Base-by-base conservation (phyloP, 2,888 invertebrate species). In the Pogonocherus hispidulus region DNA sequence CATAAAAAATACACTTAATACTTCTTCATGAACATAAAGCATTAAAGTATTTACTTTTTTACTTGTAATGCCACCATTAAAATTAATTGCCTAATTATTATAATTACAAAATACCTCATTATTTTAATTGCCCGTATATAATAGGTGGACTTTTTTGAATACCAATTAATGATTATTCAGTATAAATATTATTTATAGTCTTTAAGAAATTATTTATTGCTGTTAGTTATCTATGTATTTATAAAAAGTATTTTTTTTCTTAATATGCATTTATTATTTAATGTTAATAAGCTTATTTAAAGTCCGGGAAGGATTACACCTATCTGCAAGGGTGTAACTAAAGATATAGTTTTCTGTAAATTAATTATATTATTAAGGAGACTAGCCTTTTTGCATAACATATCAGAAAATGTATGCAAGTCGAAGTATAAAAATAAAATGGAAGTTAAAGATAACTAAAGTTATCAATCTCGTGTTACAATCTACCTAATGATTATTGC, bases 41-140 rank as follows among this genome's bases (percentile, higher is more conserved):
- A 41, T 52, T 51, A 14, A 16, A 19, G 18, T 32, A 52, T 16
- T 32, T 32, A 47, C 23, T 14, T 14, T 57, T 57, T 57, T 20
- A 9, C 11, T 4, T 44, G 44, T 18, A 46, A 46, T 22, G 23
- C 27, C n/a, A 1, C 52, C 52, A 57, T 57, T 46, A 46, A 57
- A 57, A 57, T 57, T 44, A 57, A 57, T 46, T 46, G 46, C 44
- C 44, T 57, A 57, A 57, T 57, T 57, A 57, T 23, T 44, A 57
- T 57, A 57, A 57, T 57, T 57, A 46, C 19, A 18, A 41, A 56
- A 56, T 37, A 41, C 19, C 20, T 56, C 20, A 56, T 57, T 57
- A 57, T 57, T 16, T 57, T 46, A 57, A 57, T 46, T 57, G 44
- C 23, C 23, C 11, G 27, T 52, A 32, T 32, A 16, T 11, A 57